Conservation (phyloP, 2,113 vertebrate species). For the Notechis scutatus region DNA sequence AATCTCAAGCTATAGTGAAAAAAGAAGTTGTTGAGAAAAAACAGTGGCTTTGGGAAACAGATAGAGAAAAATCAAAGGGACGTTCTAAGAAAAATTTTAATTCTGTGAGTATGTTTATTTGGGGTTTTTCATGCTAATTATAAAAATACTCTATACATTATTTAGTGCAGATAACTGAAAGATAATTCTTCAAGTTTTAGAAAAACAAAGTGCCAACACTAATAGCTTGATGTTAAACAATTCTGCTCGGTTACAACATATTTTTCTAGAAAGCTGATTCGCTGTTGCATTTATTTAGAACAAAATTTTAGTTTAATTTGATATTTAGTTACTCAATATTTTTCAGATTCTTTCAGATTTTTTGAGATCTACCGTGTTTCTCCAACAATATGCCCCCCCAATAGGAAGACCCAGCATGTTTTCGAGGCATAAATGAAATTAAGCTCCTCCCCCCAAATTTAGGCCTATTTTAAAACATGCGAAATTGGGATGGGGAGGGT, state of each 20-base stretch:
- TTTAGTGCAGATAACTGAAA: neutral
- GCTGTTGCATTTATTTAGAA: neutral
- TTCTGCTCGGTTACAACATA: neutral
- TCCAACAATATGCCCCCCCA: too few species aligned
- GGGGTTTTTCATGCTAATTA: neutral
- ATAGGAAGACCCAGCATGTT: too few species aligned
- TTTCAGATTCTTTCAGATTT: neutral
- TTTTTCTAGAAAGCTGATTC: neutral
- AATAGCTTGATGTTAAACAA: neutral
- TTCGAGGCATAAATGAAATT: too few species aligned
- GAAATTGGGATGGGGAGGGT: too few species aligned
- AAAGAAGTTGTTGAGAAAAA: conserved; percentile 77
- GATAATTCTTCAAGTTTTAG: neutral
- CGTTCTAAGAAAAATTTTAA: conserved; percentile 81
- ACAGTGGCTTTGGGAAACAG: conserved; percentile 70
- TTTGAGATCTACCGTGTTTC: neutral
- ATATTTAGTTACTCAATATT: neutral
- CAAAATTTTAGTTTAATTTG: neutral
- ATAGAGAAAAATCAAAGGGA: conserved; percentile 83
- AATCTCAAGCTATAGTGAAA: conserved; percentile 72
- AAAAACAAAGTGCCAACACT: neutral
- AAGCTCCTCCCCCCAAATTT: too few species aligned
- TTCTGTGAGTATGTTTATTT: conserved; percentile 65
- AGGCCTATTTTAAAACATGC: too few species aligned
- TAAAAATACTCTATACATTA: rapidly evolving